A percentile compares a stretch with the other conserved stretches of the same genome.
These are phyloP conservation scores for Mastomys coucha DNA, from an alignment of 2,113 vertebrate genomes.

Conservation along the genomic window DNA sequence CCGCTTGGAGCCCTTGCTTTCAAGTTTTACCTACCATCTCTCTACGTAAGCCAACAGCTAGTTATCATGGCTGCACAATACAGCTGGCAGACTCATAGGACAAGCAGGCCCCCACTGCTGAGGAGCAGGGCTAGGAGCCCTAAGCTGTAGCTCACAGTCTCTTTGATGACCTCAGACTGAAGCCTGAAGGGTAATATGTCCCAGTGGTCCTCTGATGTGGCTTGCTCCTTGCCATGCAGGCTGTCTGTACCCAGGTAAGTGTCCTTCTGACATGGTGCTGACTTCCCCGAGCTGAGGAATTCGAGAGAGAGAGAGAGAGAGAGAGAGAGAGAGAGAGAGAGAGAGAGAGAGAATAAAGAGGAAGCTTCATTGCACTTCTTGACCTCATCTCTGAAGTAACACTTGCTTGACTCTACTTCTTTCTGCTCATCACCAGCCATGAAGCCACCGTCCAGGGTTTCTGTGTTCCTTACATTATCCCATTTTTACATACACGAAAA, in stretches of 20 bases:
- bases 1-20: neutral
- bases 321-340: neutral
- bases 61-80: neutral
- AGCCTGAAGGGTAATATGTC: neutral
- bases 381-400: neutral
- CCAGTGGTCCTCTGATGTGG: accelerated
- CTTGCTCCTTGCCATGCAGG: neutral
- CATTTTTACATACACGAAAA: neutral
- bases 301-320: neutral
- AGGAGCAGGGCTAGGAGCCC: neutral
- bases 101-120: neutral
- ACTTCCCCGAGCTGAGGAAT: neutral
- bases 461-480: neutral
- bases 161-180: neutral
- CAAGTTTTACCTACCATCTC: neutral
- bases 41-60: too few relatives aligned
- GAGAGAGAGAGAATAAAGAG: neutral
- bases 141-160: neutral
- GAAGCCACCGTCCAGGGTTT: neutral
- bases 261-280: neutral
- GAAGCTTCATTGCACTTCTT: neutral
- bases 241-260: neutral
- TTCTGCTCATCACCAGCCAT: neutral
- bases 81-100: neutral
- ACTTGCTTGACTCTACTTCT: neutral